phyloP scores from a whole-genome alignment of 1,140 invertebrate species.

The Gerris buenoi region DNA sequence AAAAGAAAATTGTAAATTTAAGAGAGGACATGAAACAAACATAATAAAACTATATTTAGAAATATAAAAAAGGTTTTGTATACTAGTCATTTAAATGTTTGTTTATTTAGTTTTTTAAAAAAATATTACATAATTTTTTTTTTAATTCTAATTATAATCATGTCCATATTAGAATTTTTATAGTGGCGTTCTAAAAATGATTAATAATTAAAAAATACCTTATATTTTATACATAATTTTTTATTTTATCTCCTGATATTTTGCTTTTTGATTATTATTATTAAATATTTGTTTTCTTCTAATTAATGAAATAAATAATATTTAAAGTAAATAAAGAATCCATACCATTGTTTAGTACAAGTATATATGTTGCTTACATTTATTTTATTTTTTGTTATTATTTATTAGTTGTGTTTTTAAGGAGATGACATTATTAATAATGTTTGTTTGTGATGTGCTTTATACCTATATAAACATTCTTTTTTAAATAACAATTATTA shows the following conservation, averaged over 20 bases:
- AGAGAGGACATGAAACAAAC: too few species aligned
- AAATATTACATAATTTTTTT: too few species aligned
- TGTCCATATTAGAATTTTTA: not conserved
- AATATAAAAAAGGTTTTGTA: too few species aligned
- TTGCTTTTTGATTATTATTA: not conserved
- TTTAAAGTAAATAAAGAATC: not conserved
- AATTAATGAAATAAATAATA: conserved; percentile 2
- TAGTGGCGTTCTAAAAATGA: not conserved
- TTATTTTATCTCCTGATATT: not conserved
- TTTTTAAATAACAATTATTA: not conserved
- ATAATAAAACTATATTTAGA: too few species aligned
- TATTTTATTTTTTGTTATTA: not conserved
- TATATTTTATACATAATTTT: not conserved
- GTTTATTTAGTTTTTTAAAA: too few species aligned
- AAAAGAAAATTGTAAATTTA: too few species aligned
- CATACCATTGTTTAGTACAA: not conserved
- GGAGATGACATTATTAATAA: too few species aligned
- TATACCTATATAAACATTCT: not conserved
- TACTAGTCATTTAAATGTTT: too few species aligned
- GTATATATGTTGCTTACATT: not conserved
- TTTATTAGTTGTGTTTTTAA: not conserved
- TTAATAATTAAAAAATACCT: too few species aligned
- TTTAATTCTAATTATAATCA: too few species aligned
- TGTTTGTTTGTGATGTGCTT: not conserved
- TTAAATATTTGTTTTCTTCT: not conserved